phyloP scores from a whole-genome alignment of 2,888 invertebrate genomes.

The Plagodis dolabraria region DNA sequence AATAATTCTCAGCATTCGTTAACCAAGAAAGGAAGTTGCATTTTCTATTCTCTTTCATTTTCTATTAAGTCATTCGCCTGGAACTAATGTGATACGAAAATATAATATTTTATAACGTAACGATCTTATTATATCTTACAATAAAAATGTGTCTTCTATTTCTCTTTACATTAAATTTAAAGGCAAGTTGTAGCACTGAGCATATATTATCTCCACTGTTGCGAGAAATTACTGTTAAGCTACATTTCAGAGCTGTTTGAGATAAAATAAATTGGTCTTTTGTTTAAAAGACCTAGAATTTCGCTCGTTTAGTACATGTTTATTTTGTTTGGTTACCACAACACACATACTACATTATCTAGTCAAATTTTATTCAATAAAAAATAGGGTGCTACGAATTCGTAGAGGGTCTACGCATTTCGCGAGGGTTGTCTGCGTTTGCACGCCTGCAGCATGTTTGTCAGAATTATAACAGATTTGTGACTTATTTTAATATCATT shows the following conservation, averaged over 20 bases:
- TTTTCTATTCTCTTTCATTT: no score
- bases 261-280: constrained; percentile 17
- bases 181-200: constrained; percentile 23
- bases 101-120: no score
- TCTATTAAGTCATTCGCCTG: no score
- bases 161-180: constrained; percentile 36
- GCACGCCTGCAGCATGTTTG: neutral
- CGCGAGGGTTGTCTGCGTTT: neutral
- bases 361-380: neutral
- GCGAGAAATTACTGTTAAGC: constrained; percentile 31
- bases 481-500: no score
- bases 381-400: constrained; percentile 7
- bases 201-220: constrained; percentile 28
- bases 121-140: no score
- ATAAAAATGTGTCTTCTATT: constrained; percentile 15
- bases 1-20: no score
- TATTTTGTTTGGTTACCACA: no score
- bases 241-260: constrained; percentile 21
- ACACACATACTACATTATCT: no score
- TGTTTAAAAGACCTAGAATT: constrained; percentile 10
- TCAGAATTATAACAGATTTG: constrained; percentile 6
- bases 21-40: no score
- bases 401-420: constrained; percentile 20
- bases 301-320: neutral
- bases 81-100: neutral